Evolutionary conservation across 2,797 vertebrate genomes (phyloP), one percentile per base, ranked within the genome.

Genomic region (Arnoldichthys spilopterus): DNA sequence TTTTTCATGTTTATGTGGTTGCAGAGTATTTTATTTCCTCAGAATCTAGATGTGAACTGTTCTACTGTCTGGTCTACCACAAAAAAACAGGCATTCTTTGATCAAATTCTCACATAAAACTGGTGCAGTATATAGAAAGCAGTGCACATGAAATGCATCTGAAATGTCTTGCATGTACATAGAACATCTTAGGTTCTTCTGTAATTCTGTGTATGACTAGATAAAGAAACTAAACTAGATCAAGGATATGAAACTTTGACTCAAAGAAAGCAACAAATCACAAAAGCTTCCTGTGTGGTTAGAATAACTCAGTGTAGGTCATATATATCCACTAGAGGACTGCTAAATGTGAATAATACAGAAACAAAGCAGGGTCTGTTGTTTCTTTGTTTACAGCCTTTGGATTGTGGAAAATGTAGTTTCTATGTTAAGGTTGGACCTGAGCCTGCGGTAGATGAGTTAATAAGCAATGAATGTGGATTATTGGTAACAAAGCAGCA

Each of bases 251-350:
- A 49, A 40, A 32, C 32, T 78, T 71, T 75, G 59, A 91, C 87
- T 90, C 82, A 87, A 94, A 90, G 79, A 85, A 91, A 93, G 92
- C 91, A 93, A 94, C 93, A 82, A 88, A 93, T 94, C 93, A 95
- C 93, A 89, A 90, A 92, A 80, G 92, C 94, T 95, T 94, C 92
- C 92, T 91, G 86, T 16, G 53, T 88, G 78, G 81, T 90, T 90
- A 89, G 83, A 89, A 69, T 88, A 82, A 87, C 81, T 86, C 89
- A 87, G 89, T 86, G 82, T 84, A 87, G 72, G 90, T 90, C 90
- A 90, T 84, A 87, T 90, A 89, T 83, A 86, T 84, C 84, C 78
- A 86, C 75, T 83, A 76, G 80, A 74, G 68, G 79, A 82, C 78
- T 85, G 64, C 76, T 79, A 85, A 88, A 86, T 80, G 20, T 86